Evolutionary conservation across 2,888 invertebrate genomes (phyloP), one percentile per base, ranked within the genome.

Genomic region (Philonicus albiceps): DNA sequence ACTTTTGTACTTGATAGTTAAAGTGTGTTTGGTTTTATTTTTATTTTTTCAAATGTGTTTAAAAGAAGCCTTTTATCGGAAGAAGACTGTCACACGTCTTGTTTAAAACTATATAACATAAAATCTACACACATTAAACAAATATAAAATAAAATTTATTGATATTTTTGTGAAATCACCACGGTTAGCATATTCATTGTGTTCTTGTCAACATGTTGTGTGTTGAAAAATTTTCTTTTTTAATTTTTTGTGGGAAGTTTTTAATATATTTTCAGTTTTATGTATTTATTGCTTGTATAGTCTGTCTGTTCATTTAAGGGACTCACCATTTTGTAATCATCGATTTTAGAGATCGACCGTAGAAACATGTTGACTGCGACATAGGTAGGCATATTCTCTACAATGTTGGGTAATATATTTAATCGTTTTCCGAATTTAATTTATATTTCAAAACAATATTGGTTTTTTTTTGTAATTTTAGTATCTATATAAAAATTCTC

Each of bases 321-420:
- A 97, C 97, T 97, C 96, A 98, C 98, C 98, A 98, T 98, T 95
- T 97, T 97, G 94, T 98, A 98, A 96, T 98, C 98, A 94, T 98
- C 97, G 94, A 98, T 98, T 96, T 98, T 97, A 95, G 98, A 98
- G 95, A 98, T 98, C 94, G 98, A 98, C 93, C 98, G 96, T 90
- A 98, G 96, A 94, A 95, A 97, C 95, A 98, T 95, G 96, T 98
- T 98, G 95, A 98, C 97, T 93, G 94, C 93, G 92, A 98, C 98
- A 93, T 95, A 93, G 92, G 97, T 97, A 91, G 97, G 96, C 93
- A 95, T 95, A 93, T 96, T 96, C 94, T 95, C 96, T 95, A 95
- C 92, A 93, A 92, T 90, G 89, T 90, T 89, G 88, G 85, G 86
- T 87, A 86, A 81, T 75, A 86, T 55, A 78, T 86, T 84, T 88